Evolutionary conservation across 2,888 invertebrate species (phyloP).

Genomic region (Lasius platythorax): DNA sequence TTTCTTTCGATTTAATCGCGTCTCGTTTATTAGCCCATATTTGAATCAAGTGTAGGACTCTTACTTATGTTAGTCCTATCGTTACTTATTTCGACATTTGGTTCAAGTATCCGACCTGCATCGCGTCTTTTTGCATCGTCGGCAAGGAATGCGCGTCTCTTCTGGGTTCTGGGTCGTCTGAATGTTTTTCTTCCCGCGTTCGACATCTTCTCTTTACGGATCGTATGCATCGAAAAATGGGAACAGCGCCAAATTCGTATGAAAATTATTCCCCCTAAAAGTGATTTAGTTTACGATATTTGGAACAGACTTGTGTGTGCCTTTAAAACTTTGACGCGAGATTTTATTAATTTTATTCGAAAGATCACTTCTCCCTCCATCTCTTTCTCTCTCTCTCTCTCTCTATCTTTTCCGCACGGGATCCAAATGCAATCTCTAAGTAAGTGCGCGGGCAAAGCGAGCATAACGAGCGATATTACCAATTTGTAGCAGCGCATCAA

Average conservation of each 20-base stretch:
- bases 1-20: background rate
- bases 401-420: background rate
- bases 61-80: background rate
- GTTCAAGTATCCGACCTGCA: background rate
- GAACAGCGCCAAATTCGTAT: background rate
- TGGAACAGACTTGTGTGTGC: background rate
- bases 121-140: background rate
- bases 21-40: background rate
- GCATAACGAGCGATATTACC: constrained; percentile 25
- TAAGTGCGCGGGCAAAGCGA: background rate
- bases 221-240: background rate
- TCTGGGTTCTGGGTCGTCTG: background rate
- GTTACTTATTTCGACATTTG: background rate
- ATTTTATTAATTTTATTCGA: background rate
- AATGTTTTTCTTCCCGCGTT: background rate
- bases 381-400: background rate
- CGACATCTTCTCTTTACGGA: background rate
- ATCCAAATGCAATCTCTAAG: background rate
- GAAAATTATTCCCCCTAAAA: constrained; percentile 3
- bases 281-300: background rate
- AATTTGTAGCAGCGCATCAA: constrained; percentile 16
- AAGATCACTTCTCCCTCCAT: background rate
- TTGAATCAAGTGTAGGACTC: background rate
- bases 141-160: background rate
- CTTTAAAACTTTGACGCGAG: background rate